Evolutionary conservation across 2,113 vertebrate species (phyloP).

Genomic region (Cottus gobio): DNA sequence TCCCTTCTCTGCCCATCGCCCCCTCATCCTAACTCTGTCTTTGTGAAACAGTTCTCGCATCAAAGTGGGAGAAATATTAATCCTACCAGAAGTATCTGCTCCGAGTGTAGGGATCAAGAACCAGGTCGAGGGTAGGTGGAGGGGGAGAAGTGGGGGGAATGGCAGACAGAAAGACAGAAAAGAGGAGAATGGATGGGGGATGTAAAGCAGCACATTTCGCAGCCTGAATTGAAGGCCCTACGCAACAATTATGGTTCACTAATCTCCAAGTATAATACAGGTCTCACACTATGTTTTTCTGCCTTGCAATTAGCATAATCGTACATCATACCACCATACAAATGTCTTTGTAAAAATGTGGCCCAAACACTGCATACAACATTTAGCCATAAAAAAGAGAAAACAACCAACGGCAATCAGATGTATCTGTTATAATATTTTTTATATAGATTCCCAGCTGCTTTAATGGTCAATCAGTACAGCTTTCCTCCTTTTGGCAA

Average conservation of each 20-base stretch:
- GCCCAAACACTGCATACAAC: not conserved
- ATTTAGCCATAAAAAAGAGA: not conserved
- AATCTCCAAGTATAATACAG: slow-evolving; percentile 70
- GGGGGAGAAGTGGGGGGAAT: not conserved
- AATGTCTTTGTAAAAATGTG: slow-evolving; percentile 48
- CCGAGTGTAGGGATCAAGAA: slow-evolving; percentile 78
- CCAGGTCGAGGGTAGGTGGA: slow-evolving; percentile 70
- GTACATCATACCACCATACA: slow-evolving; percentile 26
- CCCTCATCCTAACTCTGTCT: slow-evolving; percentile 75
- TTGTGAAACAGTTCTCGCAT: slow-evolving; percentile 78
- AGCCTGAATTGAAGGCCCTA: slow-evolving; percentile 63
- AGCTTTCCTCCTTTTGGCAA: not conserved
- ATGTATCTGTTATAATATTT: not conserved
- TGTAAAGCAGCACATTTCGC: slow-evolving; percentile 58
- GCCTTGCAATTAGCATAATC: slow-evolving; percentile 65
- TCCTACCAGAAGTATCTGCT: slow-evolving; percentile 76
- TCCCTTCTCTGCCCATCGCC: slow-evolving; percentile 72
- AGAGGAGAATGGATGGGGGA: slow-evolving; percentile 47
- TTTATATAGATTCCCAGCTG: not conserved
- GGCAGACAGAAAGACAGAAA: slow-evolving; percentile 39
- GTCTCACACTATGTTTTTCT: slow-evolving; percentile 58
- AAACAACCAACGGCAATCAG: slow-evolving; percentile 15
- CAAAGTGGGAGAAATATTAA: slow-evolving; percentile 84
- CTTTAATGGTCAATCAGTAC: slow-evolving; percentile 7
- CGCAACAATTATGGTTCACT: slow-evolving; percentile 64